phyloP scores from a whole-genome alignment of 1,140 invertebrate species.

The Scylla paramamosain region DNA sequence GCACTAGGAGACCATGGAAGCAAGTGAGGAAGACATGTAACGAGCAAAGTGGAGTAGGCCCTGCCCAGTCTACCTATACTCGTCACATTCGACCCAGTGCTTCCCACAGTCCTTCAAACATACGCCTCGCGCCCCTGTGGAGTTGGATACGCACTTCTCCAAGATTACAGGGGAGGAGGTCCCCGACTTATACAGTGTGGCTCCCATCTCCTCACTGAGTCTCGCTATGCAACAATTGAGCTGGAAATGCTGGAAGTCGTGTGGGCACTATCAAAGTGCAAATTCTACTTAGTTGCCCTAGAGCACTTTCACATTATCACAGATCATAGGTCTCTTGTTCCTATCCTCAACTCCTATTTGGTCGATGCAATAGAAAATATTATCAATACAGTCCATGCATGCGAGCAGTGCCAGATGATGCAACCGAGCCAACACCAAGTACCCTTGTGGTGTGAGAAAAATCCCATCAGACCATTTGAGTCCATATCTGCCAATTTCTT shows the following conservation, averaged over 20 bases:
- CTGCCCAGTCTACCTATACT: slow-evolving; percentile 12
- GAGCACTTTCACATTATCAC: slow-evolving; percentile 32
- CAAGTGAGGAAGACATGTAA: no score
- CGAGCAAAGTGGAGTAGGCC: background rate
- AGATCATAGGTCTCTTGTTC: background rate
- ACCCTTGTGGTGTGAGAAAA: slow-evolving; percentile 71
- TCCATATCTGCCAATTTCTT: slow-evolving; percentile 78
- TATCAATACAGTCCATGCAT: slow-evolving; percentile 70
- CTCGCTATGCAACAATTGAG: slow-evolving; percentile 1
- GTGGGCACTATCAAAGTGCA: slow-evolving; percentile 28
- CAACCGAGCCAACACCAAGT: no score
- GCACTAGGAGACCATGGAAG: no score
- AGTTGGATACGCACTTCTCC: background rate
- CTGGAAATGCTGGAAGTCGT: slow-evolving; percentile 15
- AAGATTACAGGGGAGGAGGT: slow-evolving; percentile 25
- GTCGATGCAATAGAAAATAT: slow-evolving; percentile 68
- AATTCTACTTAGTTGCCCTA: slow-evolving; percentile 18
- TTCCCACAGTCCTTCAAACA: background rate
- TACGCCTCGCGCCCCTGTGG: background rate
- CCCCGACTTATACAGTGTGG: slow-evolving; percentile 32
- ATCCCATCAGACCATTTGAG: slow-evolving; percentile 77
- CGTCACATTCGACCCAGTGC: background rate
- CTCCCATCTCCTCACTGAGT: background rate
- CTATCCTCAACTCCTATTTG: background rate
- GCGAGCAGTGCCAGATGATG: slow-evolving; percentile 77